Base-by-base conservation (phyloP, 2,888 invertebrate species). In the Autographa pulchrina region DNA sequence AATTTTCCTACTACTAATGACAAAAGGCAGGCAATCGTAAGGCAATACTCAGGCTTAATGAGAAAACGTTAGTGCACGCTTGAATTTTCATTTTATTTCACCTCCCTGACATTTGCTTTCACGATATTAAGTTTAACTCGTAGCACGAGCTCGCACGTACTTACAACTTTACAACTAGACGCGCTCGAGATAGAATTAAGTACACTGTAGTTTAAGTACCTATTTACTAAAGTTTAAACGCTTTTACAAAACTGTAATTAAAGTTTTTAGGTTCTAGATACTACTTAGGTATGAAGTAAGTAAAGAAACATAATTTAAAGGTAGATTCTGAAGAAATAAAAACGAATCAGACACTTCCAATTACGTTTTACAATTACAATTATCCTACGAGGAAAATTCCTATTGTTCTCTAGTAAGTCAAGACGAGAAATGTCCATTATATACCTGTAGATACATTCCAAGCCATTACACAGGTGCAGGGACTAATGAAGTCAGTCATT, bases 401-500 rank as follows among this genome's bases (percentile, higher is more conserved):
- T 13, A 20, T 56, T 14, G 56, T 25, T 56, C 56, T 31, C 8
- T 56, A 14, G 18, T 25, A 25, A 1, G 3, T 1, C 31, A 18
- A 65, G 43, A 68, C 32, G 20, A 68, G n/a, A 11, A 60, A 70
- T n/a, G 48, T 75, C 62, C 25, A 58, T 63, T 48, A 9, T 65
- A 38, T 43, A 18, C 20, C 62, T 58, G 59, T 58, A 66, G 9
- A 72, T 59, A 48, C 16, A 48, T 73, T 75, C 54, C 52, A 62
- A 80, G 62, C 65, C 74, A 81, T 85, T 78, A 81, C 74, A 70
- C 77, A 78, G 81, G 67, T 81, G 72, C 72, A 81, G 61, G 70
- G 64, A 71, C 64, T 81, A 86, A 85, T 81, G 81, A 78, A 77
- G 83, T 80, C 77, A 80, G 79, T 77, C 76, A 85, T 84, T 80